Conservation (phyloP, 2,113 vertebrate genomes). For the Dryoscopus gambensis region DNA sequence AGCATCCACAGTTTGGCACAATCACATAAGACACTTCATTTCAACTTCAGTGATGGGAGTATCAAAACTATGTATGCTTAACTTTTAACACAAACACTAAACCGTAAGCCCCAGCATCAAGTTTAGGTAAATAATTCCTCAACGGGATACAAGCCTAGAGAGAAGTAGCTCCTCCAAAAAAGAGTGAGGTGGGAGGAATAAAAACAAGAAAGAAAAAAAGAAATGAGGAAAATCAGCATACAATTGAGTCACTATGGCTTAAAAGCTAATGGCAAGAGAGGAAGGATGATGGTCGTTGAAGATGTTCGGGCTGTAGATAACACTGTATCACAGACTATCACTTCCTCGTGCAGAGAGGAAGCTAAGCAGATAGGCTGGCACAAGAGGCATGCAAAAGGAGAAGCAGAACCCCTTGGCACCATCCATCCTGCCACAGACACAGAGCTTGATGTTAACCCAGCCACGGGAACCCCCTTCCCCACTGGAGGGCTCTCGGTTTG, state of each 20-base stretch:
- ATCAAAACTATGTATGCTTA: not conserved
- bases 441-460: not conserved
- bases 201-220: not conserved
- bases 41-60: not conserved
- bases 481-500: not conserved
- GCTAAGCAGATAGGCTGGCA: not conserved
- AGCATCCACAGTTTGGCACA: not conserved
- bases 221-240: not conserved
- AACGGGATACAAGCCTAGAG: not conserved
- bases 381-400: not conserved
- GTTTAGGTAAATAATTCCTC: not conserved
- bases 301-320: not conserved
- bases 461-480: not conserved
- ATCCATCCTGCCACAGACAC: not conserved
- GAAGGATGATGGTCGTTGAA: not conserved
- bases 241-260: not conserved
- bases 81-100: not conserved
- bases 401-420: not conserved
- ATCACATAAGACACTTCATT: not conserved
- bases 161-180: not conserved
- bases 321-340: not conserved
- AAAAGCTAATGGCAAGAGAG: not conserved
- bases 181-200: not conserved
- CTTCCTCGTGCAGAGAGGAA: constrained; percentile 40
- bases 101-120: not conserved